These are phyloP conservation scores for Caenorhabditis sp. DNA, from an alignment of 2,888 invertebrate genomes.

Conservation along the genomic window DNA sequence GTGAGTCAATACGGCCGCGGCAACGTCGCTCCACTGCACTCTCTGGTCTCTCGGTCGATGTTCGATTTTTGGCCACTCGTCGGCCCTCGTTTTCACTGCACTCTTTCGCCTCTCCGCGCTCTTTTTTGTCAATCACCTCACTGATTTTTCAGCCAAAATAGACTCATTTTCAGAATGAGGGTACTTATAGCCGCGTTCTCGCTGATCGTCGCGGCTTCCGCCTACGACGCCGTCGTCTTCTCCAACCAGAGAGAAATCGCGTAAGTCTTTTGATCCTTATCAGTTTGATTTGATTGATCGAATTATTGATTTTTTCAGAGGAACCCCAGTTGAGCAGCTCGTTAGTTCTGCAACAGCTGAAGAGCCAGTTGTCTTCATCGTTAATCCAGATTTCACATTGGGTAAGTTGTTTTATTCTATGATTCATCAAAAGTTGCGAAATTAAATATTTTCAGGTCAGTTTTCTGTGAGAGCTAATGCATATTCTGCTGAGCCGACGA, in stretches of 20 bases:
- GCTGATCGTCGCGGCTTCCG: conserved; percentile 54
- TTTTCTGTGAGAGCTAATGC: conserved; percentile 67
- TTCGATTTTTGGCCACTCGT: conserved; percentile 67
- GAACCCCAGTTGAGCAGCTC: conserved; percentile 52
- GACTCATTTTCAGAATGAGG: conserved; percentile 65
- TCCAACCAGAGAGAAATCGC: conserved; percentile 66
- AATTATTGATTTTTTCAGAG: conserved; percentile 15
- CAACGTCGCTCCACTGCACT: conserved; percentile 58
- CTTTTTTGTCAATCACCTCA: conserved; percentile 18
- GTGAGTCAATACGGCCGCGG: background rate
- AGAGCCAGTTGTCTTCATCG: conserved; percentile 71
- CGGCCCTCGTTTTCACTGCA: conserved; percentile 15
- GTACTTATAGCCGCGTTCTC: conserved; percentile 67
- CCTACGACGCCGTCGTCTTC: conserved; percentile 74
- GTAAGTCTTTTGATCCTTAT: conserved; percentile 44
- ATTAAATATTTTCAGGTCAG: conserved; percentile 53
- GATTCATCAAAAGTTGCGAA: background rate
- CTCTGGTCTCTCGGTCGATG: conserved; percentile 60
- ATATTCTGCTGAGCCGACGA: conserved; percentile 56
- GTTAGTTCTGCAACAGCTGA: conserved; percentile 63
- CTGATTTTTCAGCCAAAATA: conserved; percentile 14
- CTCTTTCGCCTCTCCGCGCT: conserved; percentile 49
- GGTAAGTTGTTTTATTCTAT: conserved; percentile 49
- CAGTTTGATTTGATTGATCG: conserved; percentile 16
- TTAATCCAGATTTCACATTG: conserved; percentile 73